These are phyloP conservation scores for Pollenia griseotomentosa DNA, from an alignment of 2,888 invertebrate genomes.

Conservation along the genomic window DNA sequence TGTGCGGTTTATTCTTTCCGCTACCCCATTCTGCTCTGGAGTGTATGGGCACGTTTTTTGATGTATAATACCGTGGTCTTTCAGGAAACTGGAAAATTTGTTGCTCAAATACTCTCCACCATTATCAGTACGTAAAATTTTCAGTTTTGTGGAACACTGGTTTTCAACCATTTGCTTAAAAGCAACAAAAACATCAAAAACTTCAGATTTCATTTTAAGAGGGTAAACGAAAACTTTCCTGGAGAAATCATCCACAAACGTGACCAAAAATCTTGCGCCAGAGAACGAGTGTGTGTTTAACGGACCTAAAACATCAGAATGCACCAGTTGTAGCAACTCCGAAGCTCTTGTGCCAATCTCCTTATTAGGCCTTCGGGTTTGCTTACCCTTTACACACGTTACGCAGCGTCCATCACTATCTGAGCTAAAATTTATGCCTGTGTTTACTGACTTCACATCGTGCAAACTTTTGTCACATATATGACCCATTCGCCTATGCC, in stretches of 20 bases:
- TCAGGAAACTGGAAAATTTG: not conserved
- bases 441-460: not conserved
- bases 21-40: conserved; percentile 18
- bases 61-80: not conserved
- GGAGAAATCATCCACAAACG: no score
- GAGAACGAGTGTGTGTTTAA: no score
- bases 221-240: no score
- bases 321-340: conserved; percentile 2
- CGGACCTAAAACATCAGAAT: conserved; percentile 24
- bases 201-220: not conserved
- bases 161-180: no score
- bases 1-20: not conserved
- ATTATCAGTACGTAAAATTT: conserved; percentile 8
- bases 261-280: no score
- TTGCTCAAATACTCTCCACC: conserved; percentile 6
- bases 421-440: not conserved
- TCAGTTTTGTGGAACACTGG: not conserved
- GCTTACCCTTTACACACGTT: conserved; percentile 18
- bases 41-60: conserved; percentile 12
- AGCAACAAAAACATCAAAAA: no score
- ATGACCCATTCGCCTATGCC: not conserved
- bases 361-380: conserved; percentile 17
- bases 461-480: not conserved
- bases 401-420: not conserved
- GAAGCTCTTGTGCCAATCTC: conserved; percentile 20